Percentiles rank a stretch among this genome's conserved stretches.
Conservation (phyloP, 2,113 vertebrate species). For the Neolamprologus variostigma region DNA sequence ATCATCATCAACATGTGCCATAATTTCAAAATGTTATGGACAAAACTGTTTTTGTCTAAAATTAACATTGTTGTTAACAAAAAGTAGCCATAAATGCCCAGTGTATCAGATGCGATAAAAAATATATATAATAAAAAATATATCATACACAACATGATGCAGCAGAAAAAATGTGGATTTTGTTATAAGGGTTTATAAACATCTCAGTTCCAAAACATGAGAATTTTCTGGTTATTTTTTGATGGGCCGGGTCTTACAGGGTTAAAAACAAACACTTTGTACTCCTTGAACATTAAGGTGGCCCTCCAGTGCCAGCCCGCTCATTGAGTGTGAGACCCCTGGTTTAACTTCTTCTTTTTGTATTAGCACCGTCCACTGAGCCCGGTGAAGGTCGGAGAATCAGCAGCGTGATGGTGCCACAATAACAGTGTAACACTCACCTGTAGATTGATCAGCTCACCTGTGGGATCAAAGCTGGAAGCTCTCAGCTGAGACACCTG, state of each 20-base stretch:
- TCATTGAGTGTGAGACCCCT: neutral
- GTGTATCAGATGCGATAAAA: accelerated
- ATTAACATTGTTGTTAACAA: neutral
- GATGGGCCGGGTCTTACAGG: accelerated
- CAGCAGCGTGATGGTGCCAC: neutral
- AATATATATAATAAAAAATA: neutral
- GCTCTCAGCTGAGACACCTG: neutral
- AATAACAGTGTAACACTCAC: neutral
- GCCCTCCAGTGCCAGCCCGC: neutral
- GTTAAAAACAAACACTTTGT: neutral
- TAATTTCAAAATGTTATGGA: neutral
- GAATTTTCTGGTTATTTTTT: neutral
- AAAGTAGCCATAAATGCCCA: neutral
- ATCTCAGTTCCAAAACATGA: neutral
- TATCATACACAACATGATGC: neutral
- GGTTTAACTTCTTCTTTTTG: neutral
- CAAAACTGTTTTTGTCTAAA: neutral
- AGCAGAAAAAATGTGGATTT: neutral
- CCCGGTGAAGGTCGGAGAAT: neutral
- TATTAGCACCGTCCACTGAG: neutral
- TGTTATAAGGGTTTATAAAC: neutral
- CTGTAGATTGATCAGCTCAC: neutral
- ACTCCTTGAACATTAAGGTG: neutral
- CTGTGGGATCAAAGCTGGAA: neutral
- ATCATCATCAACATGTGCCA: neutral